Evolutionary conservation across 2,113 vertebrate species (phyloP).

Genomic region (Anas platyrhynchos): DNA sequence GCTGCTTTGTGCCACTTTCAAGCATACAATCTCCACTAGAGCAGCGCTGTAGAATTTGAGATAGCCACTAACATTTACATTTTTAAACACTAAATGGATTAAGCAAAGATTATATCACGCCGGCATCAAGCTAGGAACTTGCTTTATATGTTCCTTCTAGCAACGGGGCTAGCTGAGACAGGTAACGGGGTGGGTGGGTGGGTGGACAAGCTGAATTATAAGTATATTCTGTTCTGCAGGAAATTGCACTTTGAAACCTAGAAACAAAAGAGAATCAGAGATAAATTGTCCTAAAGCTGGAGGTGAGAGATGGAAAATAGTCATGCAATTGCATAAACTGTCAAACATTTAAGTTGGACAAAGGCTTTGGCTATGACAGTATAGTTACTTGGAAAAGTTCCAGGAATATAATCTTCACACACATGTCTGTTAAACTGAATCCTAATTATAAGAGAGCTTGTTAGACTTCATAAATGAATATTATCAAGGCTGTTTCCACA

Average conservation of each 20-base stretch:
- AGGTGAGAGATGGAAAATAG: constrained; percentile 23
- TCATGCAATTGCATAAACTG: neutral
- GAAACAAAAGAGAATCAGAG: constrained; percentile 27
- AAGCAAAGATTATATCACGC: constrained; percentile 57
- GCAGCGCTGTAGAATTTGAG: neutral
- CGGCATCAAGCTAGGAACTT: constrained; percentile 46
- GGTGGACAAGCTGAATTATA: constrained; percentile 44
- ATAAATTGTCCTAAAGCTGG: neutral
- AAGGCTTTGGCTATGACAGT: constrained; percentile 23
- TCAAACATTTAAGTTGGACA: neutral
- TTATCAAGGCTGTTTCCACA: neutral
- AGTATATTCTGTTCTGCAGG: constrained; percentile 19
- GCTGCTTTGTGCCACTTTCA: neutral
- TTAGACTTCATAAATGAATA: neutral
- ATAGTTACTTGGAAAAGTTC: constrained; percentile 56
- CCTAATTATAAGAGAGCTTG: constrained; percentile 23
- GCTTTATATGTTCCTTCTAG: constrained; percentile 66
- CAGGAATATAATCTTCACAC: constrained; percentile 25
- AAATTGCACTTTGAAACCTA: constrained; percentile 49
- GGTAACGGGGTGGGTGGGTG: constrained; percentile 55
- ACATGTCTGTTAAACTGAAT: constrained; percentile 34
- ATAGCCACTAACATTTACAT: constrained; percentile 19
- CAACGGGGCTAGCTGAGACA: constrained; percentile 72
- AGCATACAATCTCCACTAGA: neutral
- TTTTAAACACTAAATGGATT: constrained; percentile 46